Base-by-base conservation (phyloP, 2,888 invertebrate species). In the Cantharis lateralis region DNA sequence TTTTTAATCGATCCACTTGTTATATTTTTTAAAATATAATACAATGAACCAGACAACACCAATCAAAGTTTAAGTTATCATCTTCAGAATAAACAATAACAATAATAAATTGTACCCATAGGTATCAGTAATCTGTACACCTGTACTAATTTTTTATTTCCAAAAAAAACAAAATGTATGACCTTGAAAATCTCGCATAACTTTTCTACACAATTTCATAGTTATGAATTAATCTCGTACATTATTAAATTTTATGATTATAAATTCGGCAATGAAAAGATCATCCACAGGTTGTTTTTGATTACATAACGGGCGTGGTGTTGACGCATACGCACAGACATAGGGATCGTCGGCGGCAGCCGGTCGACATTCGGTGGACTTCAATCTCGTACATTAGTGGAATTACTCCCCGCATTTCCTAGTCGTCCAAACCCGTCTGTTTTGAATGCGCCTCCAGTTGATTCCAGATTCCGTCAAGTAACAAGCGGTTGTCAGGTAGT, bases 251-350 rank as follows among this genome's bases (percentile, higher is more conserved):
- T 66, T 15, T 66, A 24, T 13, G 64, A 66, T 66, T 66, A 66
- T 63, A 16, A 63, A n/a, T 66, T 18, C 16, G 64, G n/a, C 9
- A 9, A 13, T 72, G 72, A 28, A 18, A 32, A 18, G 26, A 61
- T 24, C 66, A 73, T 62, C 73, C 73, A 73, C 73, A 73, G 73
- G 73, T 73, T 73, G 73, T 69, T 66, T 66, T 62, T 68, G 26
- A 32, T 69, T 73, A 68, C 62, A 62, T 69, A 73, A 73, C 73
- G 73, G 73, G 73, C 69, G 73, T 73, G 73, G 73, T 73, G 68
- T 62, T 62, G 24, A 73, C 73, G 69, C 73, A 73, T 73, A 73
- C 73, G 68, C 73, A 68, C 62, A 15, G 20, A 24, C 68, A 16
- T 15, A 61, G 68, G 72, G 72, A 68, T 72, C 72, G 61, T 64